phyloP scores from a whole-genome alignment of 2,888 invertebrate species.

The Bursaphelenchus okinawaensis region DNA sequence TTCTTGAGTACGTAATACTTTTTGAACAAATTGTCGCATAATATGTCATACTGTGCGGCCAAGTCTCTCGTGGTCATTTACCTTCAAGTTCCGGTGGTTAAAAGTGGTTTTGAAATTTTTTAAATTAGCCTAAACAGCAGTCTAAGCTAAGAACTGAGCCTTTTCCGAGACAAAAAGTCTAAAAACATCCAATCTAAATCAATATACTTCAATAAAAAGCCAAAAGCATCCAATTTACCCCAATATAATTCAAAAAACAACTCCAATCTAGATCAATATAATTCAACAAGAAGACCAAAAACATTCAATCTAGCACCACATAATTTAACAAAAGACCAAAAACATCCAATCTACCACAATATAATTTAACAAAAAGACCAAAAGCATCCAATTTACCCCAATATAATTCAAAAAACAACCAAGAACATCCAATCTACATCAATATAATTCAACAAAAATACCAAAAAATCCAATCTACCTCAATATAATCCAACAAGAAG shows the following conservation, averaged over 20 bases:
- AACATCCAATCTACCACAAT: background rate
- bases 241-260: too few relatives aligned
- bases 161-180: background rate
- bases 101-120: background rate
- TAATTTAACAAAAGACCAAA: background rate
- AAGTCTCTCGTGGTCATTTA: background rate
- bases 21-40: constrained; percentile 4
- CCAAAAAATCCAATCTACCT: background rate
- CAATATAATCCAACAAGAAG: background rate
- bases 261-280: too few relatives aligned
- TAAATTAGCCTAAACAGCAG: too few relatives aligned
- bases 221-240: background rate
- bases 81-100: background rate
- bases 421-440: background rate
- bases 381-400: background rate
- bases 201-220: background rate
- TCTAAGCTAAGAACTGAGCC: too few relatives aligned
- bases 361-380: background rate
- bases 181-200: background rate
- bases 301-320: background rate
- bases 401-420: background rate
- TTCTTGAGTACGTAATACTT: constrained; percentile 13
- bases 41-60: background rate
- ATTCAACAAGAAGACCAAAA: background rate
- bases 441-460: background rate